These are phyloP conservation scores for Etheostoma perlongum DNA, from an alignment of 2,797 vertebrate genomes.

Conservation along the genomic window DNA sequence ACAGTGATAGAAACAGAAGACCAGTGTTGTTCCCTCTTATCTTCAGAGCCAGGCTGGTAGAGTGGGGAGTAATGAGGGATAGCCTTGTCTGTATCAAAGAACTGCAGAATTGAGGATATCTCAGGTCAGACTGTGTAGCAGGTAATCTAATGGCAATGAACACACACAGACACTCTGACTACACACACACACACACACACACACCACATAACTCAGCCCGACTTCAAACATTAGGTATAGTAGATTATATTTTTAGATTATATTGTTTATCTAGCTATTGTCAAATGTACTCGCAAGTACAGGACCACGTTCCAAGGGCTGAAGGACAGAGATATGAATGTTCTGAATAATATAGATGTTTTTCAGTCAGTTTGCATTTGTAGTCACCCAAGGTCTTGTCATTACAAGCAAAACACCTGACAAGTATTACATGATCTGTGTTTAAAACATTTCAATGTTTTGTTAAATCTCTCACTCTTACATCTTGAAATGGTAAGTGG, in stretches of 20 bases:
- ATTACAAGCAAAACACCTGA: conserved; percentile 36
- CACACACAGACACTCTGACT: conserved; percentile 48
- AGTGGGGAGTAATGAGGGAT: conserved; percentile 76
- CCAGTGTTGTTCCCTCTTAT: conserved; percentile 80
- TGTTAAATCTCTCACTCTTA: background rate
- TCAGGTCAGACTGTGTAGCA: conserved; percentile 57
- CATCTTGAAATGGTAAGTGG: conserved; percentile 21
- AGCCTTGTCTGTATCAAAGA: conserved; percentile 74
- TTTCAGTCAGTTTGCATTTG: conserved; percentile 32
- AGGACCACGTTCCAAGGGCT: conserved; percentile 64
- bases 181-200: conserved; percentile 42
- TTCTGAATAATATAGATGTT: conserved; percentile 58
- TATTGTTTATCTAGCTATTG: conserved; percentile 57
- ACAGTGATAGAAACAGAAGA: conserved; percentile 71
- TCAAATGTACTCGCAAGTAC: conserved; percentile 31
- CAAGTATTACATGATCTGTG: conserved; percentile 1
- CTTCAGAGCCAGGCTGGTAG: conserved; percentile 70
- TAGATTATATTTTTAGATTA: conserved; percentile 68
- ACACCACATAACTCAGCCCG: conserved; percentile 17
- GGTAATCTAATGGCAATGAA: conserved; percentile 56
- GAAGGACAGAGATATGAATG: conserved; percentile 64
- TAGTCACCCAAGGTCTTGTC: conserved; percentile 57
- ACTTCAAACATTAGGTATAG: conserved; percentile 61
- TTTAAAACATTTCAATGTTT: background rate
- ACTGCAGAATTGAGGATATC: conserved; percentile 74